Evolutionary conservation across 2,888 invertebrate genomes (phyloP).

Genomic region (Pterobdella sp.): DNA sequence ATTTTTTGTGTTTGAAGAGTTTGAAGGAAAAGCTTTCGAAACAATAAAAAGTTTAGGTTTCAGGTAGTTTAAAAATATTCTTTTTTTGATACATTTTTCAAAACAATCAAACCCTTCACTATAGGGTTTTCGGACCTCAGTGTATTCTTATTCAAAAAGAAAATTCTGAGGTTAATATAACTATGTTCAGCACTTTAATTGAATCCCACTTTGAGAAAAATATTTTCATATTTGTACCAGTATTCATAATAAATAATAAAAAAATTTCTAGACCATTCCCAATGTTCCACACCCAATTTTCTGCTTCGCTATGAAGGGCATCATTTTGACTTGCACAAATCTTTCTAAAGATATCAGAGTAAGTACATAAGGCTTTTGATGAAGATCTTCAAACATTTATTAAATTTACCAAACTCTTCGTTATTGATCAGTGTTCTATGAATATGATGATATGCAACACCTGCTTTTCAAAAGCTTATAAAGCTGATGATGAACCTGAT

Average conservation of each 20-base stretch:
- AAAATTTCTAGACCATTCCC: slow-evolving; percentile 60
- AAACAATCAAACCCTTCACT: background rate
- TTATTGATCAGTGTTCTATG: no score
- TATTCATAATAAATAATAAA: background rate
- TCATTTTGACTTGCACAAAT: slow-evolving; percentile 47
- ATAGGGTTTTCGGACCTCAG: slow-evolving; percentile 72
- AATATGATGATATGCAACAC: no score
- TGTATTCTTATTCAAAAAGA: slow-evolving; percentile 69
- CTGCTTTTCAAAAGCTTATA: no score
- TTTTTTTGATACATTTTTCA: slow-evolving; percentile 31
- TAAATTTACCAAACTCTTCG: no score
- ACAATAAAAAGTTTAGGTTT: slow-evolving; percentile 48
- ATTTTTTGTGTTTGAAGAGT: slow-evolving; percentile 70
- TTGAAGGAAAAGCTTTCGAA: slow-evolving; percentile 66
- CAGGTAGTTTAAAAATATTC: slow-evolving; percentile 38
- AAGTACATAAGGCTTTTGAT: no score
- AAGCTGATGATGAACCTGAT: no score
- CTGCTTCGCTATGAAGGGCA: slow-evolving; percentile 66
- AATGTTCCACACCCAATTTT: slow-evolving; percentile 68
- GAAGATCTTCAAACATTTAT: no score
- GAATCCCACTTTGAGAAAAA: background rate
- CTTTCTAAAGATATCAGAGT: slow-evolving; percentile 43
- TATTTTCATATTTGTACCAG: background rate
- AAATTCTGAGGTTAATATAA: slow-evolving; percentile 55
- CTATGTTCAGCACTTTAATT: background rate